These are phyloP conservation scores for Sebastiscus tertius DNA, from an alignment of 2,797 vertebrate genomes.

Conservation along the genomic window DNA sequence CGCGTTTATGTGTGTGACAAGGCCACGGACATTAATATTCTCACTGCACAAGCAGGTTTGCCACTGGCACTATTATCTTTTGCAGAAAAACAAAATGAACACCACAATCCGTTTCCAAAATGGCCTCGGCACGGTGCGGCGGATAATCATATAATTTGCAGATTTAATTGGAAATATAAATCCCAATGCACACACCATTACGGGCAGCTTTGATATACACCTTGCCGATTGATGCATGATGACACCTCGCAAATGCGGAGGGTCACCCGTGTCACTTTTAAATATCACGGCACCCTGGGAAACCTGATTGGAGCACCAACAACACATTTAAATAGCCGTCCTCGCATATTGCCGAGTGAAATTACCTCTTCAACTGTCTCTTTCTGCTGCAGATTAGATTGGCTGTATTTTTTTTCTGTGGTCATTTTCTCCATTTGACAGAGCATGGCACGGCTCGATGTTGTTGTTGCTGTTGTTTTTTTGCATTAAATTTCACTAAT, in stretches of 20 bases:
- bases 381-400: slow-evolving; percentile 64
- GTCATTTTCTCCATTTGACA: slow-evolving; percentile 71
- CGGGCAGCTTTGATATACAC: slow-evolving; percentile 80
- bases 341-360: slow-evolving; percentile 58
- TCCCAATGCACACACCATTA: slow-evolving; percentile 83
- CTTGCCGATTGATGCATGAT: slow-evolving; percentile 82
- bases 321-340: slow-evolving; percentile 80
- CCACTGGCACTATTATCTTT: slow-evolving; percentile 82
- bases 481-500: slow-evolving; percentile 69
- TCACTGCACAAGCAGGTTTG: slow-evolving; percentile 67
- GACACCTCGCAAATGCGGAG: slow-evolving; percentile 83
- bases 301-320: slow-evolving; percentile 77
- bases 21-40: slow-evolving; percentile 77
- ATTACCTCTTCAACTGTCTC: slow-evolving; percentile 74
- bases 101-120: slow-evolving; percentile 80
- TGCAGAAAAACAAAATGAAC: slow-evolving; percentile 73
- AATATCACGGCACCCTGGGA: slow-evolving; percentile 83
- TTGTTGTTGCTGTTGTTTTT: slow-evolving; percentile 43
- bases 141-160: slow-evolving; percentile 88
- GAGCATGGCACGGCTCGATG: slow-evolving; percentile 48
- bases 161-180: slow-evolving; percentile 89
- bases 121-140: slow-evolving; percentile 74
- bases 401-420: slow-evolving; percentile 49
- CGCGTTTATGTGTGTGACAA: slow-evolving; percentile 39
- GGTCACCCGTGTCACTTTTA: slow-evolving; percentile 85